phyloP scores from a whole-genome alignment of 2,113 vertebrate genomes.

The Myotis lucifugus region DNA sequence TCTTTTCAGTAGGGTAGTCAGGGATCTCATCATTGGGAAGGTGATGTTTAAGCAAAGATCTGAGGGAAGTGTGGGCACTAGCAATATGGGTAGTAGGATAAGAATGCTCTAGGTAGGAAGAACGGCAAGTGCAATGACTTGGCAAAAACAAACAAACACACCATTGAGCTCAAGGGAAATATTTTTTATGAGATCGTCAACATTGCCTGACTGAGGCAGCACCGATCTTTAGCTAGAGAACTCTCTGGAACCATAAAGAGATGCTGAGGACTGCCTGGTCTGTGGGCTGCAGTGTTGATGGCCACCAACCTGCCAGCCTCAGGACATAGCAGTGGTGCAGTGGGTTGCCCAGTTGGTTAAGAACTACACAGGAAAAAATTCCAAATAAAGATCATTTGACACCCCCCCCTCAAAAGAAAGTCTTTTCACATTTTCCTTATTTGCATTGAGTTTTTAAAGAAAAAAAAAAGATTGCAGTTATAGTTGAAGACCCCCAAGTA shows the following conservation, averaged over 20 bases:
- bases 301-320: not conserved
- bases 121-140: no score
- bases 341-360: not conserved
- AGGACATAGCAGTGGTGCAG: not conserved
- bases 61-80: not conserved
- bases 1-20: not conserved
- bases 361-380: not conserved
- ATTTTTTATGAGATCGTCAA: not conserved
- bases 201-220: not conserved
- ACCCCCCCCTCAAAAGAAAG: not conserved
- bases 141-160: not conserved
- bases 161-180: not conserved
- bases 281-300: not conserved
- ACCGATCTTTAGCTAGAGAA: not conserved
- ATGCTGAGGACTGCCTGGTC: not conserved
- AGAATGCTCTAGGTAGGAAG: not conserved
- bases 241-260: not conserved
- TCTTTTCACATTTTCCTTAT: not conserved
- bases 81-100: not conserved
- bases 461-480: not conserved
- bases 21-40: not conserved
- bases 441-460: not conserved
- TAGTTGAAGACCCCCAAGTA: not conserved
- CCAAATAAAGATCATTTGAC: not conserved
- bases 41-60: not conserved